A percentile compares a stretch with the other conserved stretches of the same genome.
phyloP scores from a whole-genome alignment of 1,140 invertebrate species.

The Olivierus martensii region DNA sequence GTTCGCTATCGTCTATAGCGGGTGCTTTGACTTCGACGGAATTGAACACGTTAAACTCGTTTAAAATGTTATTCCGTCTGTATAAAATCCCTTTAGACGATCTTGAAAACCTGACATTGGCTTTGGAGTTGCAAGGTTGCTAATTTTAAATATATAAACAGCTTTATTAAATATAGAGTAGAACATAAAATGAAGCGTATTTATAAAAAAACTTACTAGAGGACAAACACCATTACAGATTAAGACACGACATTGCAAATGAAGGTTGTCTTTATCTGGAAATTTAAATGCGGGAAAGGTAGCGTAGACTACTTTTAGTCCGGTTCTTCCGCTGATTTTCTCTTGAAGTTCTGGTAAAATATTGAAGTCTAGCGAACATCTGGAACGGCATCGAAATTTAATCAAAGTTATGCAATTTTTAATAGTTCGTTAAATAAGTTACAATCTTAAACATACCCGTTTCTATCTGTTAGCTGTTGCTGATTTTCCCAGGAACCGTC shows the following conservation, averaged over 20 bases:
- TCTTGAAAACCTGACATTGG: neutral
- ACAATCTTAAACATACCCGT: constrained; percentile 36
- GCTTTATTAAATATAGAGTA: neutral
- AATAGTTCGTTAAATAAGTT: too few relatives aligned
- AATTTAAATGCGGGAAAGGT: constrained; percentile 65
- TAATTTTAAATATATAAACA: neutral
- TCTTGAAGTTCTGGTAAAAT: constrained; percentile 39
- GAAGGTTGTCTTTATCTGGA: constrained; percentile 53
- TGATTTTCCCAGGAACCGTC: constrained; percentile 53
- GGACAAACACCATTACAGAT: constrained; percentile 51
- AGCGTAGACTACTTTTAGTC: constrained; percentile 29
- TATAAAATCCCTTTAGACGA: neutral
- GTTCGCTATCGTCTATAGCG: constrained; percentile 39
- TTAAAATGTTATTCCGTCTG: constrained; percentile 38
- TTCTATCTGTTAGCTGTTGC: constrained; percentile 49
- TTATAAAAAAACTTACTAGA: constrained; percentile 32
- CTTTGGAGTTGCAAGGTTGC: neutral
- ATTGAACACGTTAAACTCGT: constrained; percentile 56
- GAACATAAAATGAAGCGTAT: neutral
- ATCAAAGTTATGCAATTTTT: too few relatives aligned
- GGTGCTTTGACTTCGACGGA: constrained; percentile 59
- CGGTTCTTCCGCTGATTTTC: constrained; percentile 1
- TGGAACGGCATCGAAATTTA: too few relatives aligned
- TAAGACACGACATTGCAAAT: constrained; percentile 44
- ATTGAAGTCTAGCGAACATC: constrained; percentile 49